Base-by-base conservation (phyloP, 2,113 vertebrate genomes). In the Pedetes capensis region DNA sequence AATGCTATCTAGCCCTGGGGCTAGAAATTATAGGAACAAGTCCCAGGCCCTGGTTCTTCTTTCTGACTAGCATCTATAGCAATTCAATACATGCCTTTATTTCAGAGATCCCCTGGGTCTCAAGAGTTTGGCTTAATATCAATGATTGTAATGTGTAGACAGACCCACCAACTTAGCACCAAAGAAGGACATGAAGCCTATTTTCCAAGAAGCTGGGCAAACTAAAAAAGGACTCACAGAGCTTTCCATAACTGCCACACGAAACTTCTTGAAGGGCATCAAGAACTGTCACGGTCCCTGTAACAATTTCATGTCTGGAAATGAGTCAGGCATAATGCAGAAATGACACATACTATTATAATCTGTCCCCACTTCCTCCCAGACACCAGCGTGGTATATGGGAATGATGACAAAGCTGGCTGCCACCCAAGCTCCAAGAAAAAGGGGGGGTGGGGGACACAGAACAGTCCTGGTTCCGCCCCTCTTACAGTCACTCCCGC, bases 361-460 rank as follows among this genome's bases (percentile, higher is more conserved):
- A 25, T 47, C 61, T 69, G 83, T 68, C 63, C 44, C 81, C 68
- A 53, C 91, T 84, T 90, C 90, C 95, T 74, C 61, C 79, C 82
- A 17, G 86, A 68, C 44, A 5, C 34, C 1, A 9, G 94, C 13
- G 1, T 49, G 53, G 79, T 64, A 51, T 29, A 55, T 63, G 78
- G 83, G 69, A 27, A 39, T 0, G 64, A 61, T 64, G 53, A 89
- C 68, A 9, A 47, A 64, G 57, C 49, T 63, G 92, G 83, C 89
- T n/a, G 89, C 37, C 86, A 64, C 66, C 92, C 90, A 72, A 27
- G 29, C n/a, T 42, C 42, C 27, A 4, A 12, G 37, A 18, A 27
- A 16, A 59, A 10, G 75, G n/a, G 37, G 16, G 0, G n/a, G 37
- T 11, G 0, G 22, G 27, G 59, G 49, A 3, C 49, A 29, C 17